Evolutionary conservation across 2,797 vertebrate genomes (phyloP).

Genomic region (Tadarida brasiliensis): DNA sequence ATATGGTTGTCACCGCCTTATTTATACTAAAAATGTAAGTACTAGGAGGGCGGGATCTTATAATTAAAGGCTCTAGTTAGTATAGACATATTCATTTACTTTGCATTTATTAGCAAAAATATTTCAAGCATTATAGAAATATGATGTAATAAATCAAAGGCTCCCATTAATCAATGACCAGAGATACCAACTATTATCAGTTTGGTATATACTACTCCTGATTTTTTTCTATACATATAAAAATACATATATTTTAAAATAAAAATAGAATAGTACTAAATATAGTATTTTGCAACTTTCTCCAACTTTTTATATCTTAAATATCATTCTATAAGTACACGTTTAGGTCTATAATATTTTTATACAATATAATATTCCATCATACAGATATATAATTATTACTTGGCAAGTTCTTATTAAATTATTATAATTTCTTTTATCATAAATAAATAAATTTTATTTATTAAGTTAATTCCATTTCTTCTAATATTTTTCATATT

Average conservation of each 20-base stretch:
- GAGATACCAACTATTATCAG: not conserved
- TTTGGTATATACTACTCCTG: not conserved
- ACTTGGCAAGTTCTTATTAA: conserved; percentile 10
- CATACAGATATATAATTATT: not conserved
- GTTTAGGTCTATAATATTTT: conserved; percentile 23
- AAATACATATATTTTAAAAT: not conserved
- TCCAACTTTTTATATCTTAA: not conserved
- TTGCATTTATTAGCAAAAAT: conserved; percentile 14
- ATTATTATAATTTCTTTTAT: conserved; percentile 42
- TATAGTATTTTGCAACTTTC: conserved; percentile 26
- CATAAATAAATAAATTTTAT: not conserved
- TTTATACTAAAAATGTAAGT: not conserved
- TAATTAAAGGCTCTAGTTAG: not conserved
- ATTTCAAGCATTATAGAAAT: conserved; percentile 39
- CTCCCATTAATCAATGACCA: not conserved
- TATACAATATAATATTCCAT: not conserved
- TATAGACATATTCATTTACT: not conserved
- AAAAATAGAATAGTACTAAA: conserved; percentile 31
- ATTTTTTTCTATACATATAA: conserved; percentile 13
- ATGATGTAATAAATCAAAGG: conserved; percentile 26
- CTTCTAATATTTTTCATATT: conserved; percentile 1
- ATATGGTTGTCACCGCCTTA: not conserved
- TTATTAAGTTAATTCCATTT: conserved; percentile 1
- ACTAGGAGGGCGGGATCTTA: not conserved
- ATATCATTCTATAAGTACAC: conserved; percentile 33